phyloP scores from a whole-genome alignment of 2,113 vertebrate genomes.

The Chlorodrepanis virens region DNA sequence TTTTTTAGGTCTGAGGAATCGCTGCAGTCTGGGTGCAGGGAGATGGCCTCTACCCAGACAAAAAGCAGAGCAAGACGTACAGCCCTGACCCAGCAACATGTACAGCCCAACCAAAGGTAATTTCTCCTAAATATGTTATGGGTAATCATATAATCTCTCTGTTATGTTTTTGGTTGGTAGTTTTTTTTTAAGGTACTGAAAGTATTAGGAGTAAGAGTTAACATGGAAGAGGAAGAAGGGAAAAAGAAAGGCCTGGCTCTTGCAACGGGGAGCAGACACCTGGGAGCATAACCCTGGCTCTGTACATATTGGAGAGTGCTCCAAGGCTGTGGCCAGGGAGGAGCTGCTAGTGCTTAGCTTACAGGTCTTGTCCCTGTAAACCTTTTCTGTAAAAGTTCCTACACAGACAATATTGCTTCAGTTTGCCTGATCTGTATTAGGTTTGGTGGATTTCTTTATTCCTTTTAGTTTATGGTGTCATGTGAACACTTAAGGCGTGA shows the following conservation, averaged over 20 bases:
- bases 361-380: not conserved
- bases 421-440: not conserved
- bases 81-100: not conserved
- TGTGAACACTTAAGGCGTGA: not conserved
- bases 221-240: not conserved
- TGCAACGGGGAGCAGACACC: not conserved
- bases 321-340: not conserved
- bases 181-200: not conserved
- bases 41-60: not conserved
- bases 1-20: not conserved
- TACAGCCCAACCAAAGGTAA: not conserved
- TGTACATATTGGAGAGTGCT: not conserved
- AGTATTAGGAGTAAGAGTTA: not conserved
- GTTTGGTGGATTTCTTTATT: not conserved
- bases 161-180: not conserved
- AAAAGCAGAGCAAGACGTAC: not conserved
- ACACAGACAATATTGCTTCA: not conserved
- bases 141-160: not conserved
- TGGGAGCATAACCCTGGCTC: not conserved
- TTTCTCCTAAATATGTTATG: not conserved
- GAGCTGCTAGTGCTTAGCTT: not conserved
- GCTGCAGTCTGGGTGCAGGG: not conserved
- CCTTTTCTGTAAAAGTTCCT: not conserved
- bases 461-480: not conserved
- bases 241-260: not conserved